Base-by-base conservation (phyloP, 2,113 vertebrate genomes). In the Podarcis cretensis region DNA sequence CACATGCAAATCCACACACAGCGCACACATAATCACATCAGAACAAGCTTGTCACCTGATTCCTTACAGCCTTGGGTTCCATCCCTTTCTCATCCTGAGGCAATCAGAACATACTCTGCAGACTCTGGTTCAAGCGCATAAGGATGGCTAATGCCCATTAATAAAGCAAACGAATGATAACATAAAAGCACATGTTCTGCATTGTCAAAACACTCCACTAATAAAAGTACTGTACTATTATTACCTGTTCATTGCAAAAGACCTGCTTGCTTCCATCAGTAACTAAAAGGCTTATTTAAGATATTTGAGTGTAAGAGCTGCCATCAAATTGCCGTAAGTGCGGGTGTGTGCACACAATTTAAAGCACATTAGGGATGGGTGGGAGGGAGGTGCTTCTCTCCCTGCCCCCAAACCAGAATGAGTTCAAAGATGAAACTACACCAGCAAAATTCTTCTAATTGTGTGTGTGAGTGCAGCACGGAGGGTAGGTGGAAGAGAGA, bases 131-230 rank as follows among this genome's bases (percentile, higher is more conserved):
- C 40, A 85, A 87, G 37, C 73, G 78, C 21, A 68, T 10, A 35
- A 89, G 71, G 83, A 65, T 10, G 27, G 80, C 48, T 40, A 86
- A 87, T 91, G 14, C 18, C n/a, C 89, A 89, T 48, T 57, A 90
- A 77, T 40, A 89, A 63, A 87, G 40, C 27, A 78, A 81, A 71
- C 57, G 32, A 65, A 73, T 68, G 69, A 81, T 9, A 66, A 87
- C 30, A 91, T 54, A 16, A 43, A 90, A 80, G 65, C 85, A 30
- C 66, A n/a, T 81, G 78, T 63, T 0, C 0, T 85, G 14, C 59
- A 88, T 78, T 71, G 71, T 78, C 69, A 18, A 80, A 92, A 37
- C 54, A 86, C 85, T 65, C 69, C 84, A 74, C 37, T 35, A 1
- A 30, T 59, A 85, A 35, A 30, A 14, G 25, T 25, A 74, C n/a